Evolutionary conservation across 1,140 invertebrate species (phyloP).

Genomic region (Scaptomyza montana): DNA sequence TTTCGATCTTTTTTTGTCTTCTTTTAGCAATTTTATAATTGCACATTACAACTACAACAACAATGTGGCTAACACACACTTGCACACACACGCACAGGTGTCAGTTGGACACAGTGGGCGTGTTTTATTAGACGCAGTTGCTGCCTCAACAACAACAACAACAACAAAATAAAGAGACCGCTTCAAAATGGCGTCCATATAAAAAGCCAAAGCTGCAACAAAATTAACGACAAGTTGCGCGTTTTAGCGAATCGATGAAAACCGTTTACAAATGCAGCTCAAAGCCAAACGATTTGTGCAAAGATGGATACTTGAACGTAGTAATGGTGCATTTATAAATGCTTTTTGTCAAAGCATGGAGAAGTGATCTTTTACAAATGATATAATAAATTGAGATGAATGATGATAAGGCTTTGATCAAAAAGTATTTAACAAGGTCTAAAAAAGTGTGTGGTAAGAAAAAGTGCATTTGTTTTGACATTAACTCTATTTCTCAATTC

Average conservation of each 20-base stretch:
- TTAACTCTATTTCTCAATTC: no score
- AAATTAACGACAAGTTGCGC: conserved; percentile 21
- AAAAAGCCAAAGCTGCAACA: conserved; percentile 13
- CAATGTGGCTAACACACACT: neutral
- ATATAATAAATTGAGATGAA: neutral
- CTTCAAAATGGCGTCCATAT: conserved; percentile 71
- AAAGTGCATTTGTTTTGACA: no score
- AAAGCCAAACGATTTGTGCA: neutral
- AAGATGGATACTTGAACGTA: neutral
- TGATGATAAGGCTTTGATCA: no score
- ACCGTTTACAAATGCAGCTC: neutral
- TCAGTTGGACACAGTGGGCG: conserved; percentile 53
- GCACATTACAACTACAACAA: conserved; percentile 51
- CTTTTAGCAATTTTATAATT: conserved; percentile 58
- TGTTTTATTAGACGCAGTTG: conserved; percentile 56
- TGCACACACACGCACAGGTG: conserved; percentile 38
- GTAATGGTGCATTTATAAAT: neutral
- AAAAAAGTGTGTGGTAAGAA: no score
- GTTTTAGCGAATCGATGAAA: conserved; percentile 2
- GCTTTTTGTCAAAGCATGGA: neutral
- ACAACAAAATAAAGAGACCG: neutral
- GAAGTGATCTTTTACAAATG: neutral
- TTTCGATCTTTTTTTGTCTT: conserved; percentile 13
- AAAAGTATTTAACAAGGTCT: no score
- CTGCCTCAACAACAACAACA: conserved; percentile 43